These are phyloP conservation scores for Scaptomyza flava DNA, from an alignment of 2,888 invertebrate species.

Conservation along the genomic window DNA sequence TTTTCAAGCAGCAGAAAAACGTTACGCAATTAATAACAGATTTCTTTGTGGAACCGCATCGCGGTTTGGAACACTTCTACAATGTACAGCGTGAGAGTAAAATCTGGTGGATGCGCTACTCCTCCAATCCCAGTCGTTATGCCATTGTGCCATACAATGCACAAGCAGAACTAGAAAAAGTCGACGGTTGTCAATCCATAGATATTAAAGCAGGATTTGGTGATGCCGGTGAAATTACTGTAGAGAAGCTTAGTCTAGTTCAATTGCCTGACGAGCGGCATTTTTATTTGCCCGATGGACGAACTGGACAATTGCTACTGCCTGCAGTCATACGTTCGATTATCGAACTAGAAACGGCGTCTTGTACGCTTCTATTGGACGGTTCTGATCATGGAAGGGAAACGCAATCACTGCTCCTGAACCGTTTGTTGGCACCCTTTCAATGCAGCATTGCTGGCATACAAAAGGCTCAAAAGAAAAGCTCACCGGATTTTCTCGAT, in stretches of 20 bases:
- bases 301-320: constrained; percentile 39
- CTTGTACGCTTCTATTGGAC: constrained; percentile 84
- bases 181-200: constrained; percentile 82
- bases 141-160: constrained; percentile 83
- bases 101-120: constrained; percentile 94
- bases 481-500: constrained; percentile 85
- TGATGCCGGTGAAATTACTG: constrained; percentile 87
- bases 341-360: constrained; percentile 76
- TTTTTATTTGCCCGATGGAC: constrained; percentile 61
- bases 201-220: constrained; percentile 88
- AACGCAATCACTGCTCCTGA: constrained; percentile 83
- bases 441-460: constrained; percentile 89
- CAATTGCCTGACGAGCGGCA: constrained; percentile 56
- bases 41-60: constrained; percentile 72
- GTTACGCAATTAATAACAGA: constrained; percentile 69
- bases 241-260: constrained; percentile 87
- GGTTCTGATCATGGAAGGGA: constrained; percentile 85
- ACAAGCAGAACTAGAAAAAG: constrained; percentile 55
- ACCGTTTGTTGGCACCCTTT: constrained; percentile 90
- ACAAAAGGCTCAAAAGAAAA: constrained; percentile 79
- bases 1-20: constrained; percentile 32
- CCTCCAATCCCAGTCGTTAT: constrained; percentile 90
- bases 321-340: constrained; percentile 79
- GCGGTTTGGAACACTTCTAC: constrained; percentile 88
- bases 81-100: constrained; percentile 91